phyloP scores from a whole-genome alignment of 2,888 invertebrate species.

The Zygogramma bicolorata region DNA sequence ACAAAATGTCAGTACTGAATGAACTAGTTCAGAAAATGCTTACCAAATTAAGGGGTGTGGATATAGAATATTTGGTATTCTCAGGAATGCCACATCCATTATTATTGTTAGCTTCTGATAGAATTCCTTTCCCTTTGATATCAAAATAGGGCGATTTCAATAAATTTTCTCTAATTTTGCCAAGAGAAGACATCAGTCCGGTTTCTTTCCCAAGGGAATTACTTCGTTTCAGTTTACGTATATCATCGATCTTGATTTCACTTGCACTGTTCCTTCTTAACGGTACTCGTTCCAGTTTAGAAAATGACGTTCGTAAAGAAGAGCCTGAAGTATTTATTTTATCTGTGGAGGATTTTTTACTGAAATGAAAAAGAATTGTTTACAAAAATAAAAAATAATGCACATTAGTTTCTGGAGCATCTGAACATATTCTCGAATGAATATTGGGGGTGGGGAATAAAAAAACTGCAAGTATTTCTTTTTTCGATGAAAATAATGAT shows the following conservation, averaged over 20 bases:
- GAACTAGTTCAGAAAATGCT: neutral
- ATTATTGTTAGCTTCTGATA: conserved; percentile 3
- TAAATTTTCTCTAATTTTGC: conserved; percentile 46
- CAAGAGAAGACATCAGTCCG: conserved; percentile 42
- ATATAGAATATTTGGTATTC: neutral
- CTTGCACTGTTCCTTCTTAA: conserved; percentile 21
- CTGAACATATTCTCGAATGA: too few relatives aligned
- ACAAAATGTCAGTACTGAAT: neutral
- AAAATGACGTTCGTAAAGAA: neutral
- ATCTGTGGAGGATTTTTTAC: neutral
- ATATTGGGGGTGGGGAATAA: too few relatives aligned
- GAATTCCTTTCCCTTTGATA: neutral
- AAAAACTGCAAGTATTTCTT: too few relatives aligned
- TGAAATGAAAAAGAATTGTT: neutral
- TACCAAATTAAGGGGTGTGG: neutral
- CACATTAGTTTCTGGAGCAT: neutral
- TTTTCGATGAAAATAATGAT: too few relatives aligned
- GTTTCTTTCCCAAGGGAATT: conserved; percentile 42
- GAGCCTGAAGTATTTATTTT: neutral
- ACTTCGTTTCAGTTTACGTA: conserved; percentile 30
- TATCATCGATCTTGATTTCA: neutral
- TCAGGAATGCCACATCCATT: neutral
- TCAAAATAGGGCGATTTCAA: conserved; percentile 41
- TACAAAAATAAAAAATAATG: neutral
- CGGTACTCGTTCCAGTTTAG: neutral